Percentiles rank a stretch among this genome's conserved stretches.
phyloP scores from a whole-genome alignment of 2,113 vertebrate genomes.

The Cariama cristata region DNA sequence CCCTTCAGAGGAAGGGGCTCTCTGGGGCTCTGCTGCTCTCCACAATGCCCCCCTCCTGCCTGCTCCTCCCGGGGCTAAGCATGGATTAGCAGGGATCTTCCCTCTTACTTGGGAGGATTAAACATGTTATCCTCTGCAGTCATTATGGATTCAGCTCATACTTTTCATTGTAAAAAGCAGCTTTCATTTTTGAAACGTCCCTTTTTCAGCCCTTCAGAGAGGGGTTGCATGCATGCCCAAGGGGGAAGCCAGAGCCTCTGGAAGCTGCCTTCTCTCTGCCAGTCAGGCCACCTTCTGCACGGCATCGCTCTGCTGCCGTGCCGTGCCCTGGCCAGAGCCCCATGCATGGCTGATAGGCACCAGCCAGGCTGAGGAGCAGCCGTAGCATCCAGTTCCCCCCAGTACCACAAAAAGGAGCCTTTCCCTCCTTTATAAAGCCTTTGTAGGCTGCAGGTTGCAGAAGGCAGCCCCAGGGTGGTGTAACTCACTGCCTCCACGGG shows the following conservation, averaged over 20 bases:
- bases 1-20: background rate
- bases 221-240: background rate
- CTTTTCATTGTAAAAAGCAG: background rate
- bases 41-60: background rate
- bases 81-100: constrained; percentile 33
- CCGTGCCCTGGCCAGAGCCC: background rate
- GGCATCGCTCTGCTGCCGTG: background rate
- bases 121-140: constrained; percentile 2
- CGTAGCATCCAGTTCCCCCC: background rate
- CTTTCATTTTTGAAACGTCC: background rate
- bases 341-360: accelerated
- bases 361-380: background rate
- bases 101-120: constrained; percentile 52
- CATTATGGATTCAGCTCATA: background rate
- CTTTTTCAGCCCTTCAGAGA: background rate
- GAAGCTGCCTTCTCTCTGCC: background rate
- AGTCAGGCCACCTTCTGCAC: background rate
- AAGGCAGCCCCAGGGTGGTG: background rate
- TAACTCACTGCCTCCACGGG: accelerated
- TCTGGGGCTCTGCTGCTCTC: background rate
- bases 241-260: background rate
- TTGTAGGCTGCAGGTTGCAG: background rate
- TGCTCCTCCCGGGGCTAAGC: background rate
- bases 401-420: background rate
- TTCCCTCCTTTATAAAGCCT: background rate